Percentiles rank a stretch among this genome's conserved stretches.
phyloP scores from a whole-genome alignment of 2,888 invertebrate species.

The Patella ulyssiponensis region DNA sequence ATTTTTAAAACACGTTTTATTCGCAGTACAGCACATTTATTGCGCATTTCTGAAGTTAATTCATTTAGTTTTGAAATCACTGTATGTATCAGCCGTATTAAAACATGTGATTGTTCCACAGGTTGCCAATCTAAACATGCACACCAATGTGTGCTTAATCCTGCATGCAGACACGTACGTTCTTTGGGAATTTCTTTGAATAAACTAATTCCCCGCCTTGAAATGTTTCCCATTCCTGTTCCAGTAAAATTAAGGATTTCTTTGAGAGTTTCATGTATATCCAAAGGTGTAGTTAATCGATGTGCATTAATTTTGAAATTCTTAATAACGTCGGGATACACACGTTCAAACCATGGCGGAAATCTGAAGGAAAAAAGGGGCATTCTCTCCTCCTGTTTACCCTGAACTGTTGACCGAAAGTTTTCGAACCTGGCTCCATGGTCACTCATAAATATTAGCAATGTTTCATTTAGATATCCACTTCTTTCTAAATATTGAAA shows the following conservation, averaged over 20 bases:
- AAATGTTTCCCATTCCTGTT: constrained; percentile 16
- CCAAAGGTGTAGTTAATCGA: constrained; percentile 88
- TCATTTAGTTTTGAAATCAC: constrained; percentile 53
- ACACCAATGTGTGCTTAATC: constrained; percentile 95
- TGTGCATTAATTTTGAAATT: constrained; percentile 78
- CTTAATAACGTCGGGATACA: constrained; percentile 77
- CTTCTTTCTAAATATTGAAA: constrained; percentile 77
- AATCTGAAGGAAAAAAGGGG: constrained; percentile 87
- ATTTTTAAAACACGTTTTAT: constrained; percentile 43
- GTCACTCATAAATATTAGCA: constrained; percentile 91
- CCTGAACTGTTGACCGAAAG: constrained; percentile 89
- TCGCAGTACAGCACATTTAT: constrained; percentile 78
- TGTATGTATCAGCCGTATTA: constrained; percentile 83
- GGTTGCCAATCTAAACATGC: constrained; percentile 88
- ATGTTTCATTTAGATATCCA: constrained; percentile 82
- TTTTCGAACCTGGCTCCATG: constrained; percentile 87
- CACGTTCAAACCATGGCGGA: constrained; percentile 79
- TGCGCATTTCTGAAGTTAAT: constrained; percentile 50
- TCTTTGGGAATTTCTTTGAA: constrained; percentile 75
- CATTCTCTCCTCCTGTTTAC: constrained; percentile 90
- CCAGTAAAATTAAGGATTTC: constrained; percentile 77
- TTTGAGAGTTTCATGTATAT: constrained; percentile 86
- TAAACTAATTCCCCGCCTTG: constrained; percentile 61
- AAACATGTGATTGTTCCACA: constrained; percentile 75
- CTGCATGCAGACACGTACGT: constrained; percentile 88